Evolutionary conservation across 53 echinoderm and acorn worm genomes (phyloP).

Genomic region (Glandiceps talaboti): DNA sequence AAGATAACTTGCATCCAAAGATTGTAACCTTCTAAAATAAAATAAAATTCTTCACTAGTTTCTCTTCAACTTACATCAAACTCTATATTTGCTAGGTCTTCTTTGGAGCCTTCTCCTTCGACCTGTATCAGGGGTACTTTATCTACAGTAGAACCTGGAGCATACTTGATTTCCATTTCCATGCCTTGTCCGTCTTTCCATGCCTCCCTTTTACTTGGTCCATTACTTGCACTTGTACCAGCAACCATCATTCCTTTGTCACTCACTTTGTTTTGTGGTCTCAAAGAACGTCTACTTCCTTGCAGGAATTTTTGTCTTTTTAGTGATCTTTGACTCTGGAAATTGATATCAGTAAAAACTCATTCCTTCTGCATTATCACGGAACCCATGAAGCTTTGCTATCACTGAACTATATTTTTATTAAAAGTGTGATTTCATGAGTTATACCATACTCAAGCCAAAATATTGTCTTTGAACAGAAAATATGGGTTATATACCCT

Average conservation of each 20-base stretch:
- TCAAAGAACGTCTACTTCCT: neutral
- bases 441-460: no score
- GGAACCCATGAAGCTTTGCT: no score
- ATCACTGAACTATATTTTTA: no score
- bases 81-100: neutral
- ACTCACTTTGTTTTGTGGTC: neutral
- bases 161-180: neutral
- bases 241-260: neutral
- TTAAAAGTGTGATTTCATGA: no score
- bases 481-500: no score
- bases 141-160: neutral
- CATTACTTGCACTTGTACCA: neutral
- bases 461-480: no score
- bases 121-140: neutral
- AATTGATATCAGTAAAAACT: no score
- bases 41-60: no score
- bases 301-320: neutral
- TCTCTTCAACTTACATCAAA: neutral
- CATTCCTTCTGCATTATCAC: no score
- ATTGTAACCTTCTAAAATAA: no score
- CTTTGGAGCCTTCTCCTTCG: neutral
- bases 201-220: neutral
- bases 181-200: neutral
- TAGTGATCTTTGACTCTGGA: neutral
- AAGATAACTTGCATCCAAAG: no score